Evolutionary conservation across 2,113 vertebrate genomes (phyloP).

Genomic region (Ptyas mucosa): DNA sequence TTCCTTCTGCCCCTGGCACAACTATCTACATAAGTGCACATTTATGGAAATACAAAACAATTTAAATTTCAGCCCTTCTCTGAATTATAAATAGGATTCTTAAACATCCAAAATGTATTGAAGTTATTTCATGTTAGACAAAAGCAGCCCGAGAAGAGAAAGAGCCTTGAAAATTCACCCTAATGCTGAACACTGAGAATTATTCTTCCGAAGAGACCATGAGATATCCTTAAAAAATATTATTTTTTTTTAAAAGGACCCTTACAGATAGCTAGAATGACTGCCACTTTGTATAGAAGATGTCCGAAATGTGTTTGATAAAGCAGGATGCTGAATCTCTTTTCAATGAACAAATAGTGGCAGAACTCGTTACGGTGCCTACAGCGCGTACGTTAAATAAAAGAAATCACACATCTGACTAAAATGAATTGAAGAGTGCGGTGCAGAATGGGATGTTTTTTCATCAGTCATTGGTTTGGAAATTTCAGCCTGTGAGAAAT

Average conservation of each 20-base stretch:
- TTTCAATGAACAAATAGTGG: constrained; percentile 56
- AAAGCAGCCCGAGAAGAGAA: background rate
- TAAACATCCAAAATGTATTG: background rate
- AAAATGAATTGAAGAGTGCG: constrained; percentile 61
- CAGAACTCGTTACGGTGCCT: constrained; percentile 44
- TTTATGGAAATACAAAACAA: background rate
- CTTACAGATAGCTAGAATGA: constrained; percentile 46
- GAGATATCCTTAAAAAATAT: constrained; percentile 36
- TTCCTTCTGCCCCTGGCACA: background rate
- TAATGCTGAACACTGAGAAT: background rate
- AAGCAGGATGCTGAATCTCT: constrained; percentile 36
- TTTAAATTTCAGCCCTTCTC: background rate
- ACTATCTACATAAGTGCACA: background rate
- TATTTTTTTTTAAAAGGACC: constrained; percentile 44
- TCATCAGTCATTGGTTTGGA: constrained; percentile 59
- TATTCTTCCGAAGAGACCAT: constrained; percentile 15
- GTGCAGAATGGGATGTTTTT: constrained; percentile 51
- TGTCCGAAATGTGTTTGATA: constrained; percentile 48
- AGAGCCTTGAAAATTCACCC: background rate
- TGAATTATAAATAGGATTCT: background rate
- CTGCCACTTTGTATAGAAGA: constrained; percentile 34
- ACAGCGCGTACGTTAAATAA: background rate
- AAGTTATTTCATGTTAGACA: background rate
- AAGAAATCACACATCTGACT: constrained; percentile 43
- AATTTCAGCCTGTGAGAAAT: constrained; percentile 62